A percentile compares a stretch with the other conserved stretches of the same genome.
These are phyloP conservation scores for Holothuria leucospilota DNA, from an alignment of 53 echinoderm and acorn worm genomes.

Conservation along the genomic window DNA sequence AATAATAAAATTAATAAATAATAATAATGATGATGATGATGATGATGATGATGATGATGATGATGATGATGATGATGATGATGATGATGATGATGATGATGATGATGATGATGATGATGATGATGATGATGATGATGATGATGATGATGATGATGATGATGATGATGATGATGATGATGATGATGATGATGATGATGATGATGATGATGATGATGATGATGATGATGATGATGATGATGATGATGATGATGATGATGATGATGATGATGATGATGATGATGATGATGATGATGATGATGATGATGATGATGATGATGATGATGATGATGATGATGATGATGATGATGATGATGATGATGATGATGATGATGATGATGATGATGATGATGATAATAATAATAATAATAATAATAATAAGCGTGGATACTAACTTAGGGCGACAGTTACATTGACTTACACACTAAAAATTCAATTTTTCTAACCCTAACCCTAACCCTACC, in stretches of 20 bases:
- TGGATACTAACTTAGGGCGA: too few relatives aligned
- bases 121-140: neutral
- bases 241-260: constrained; percentile 12
- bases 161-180: neutral
- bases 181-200: neutral
- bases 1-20: too few relatives aligned
- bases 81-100: constrained; percentile 4
- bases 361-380: neutral
- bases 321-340: neutral
- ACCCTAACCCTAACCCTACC: too few relatives aligned
- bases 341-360: neutral
- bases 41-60: too few relatives aligned
- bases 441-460: too few relatives aligned
- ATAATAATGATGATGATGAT: too few relatives aligned
- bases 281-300: constrained; percentile 9
- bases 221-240: neutral
- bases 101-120: constrained; percentile 12
- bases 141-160: neutral
- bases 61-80: neutral
- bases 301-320: neutral
- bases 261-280: constrained; percentile 12
- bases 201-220: neutral
- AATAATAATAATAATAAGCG: too few relatives aligned
- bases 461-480: too few relatives aligned
- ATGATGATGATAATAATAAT: too few relatives aligned